Base-by-base conservation (phyloP, 2,113 vertebrate species). In the Tragelaphus imberbis region DNA sequence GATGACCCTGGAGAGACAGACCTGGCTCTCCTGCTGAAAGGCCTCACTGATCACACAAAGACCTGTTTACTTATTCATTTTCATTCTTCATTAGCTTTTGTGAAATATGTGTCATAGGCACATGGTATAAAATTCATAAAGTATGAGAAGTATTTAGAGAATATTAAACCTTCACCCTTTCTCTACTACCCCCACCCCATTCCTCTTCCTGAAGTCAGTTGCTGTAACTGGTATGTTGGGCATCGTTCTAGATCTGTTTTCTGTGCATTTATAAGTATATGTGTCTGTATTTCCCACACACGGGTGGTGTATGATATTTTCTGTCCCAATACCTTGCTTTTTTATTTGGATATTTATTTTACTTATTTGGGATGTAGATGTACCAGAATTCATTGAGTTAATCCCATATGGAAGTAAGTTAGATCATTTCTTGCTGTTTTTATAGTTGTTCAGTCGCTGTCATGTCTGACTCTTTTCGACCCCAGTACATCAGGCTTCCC, bases 321-420 rank as follows among this genome's bases (percentile, higher is more conserved):
- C 44, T 82, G 21, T 51, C 36, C 36, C 30, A 10, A 13, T n/a
- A 71, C 33, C 27, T 77, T 71, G 44, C 12, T 55, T 97, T 95
- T 79, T 80, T 36, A 68, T 55, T 87, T 84, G 56, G 25, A 21
- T 88, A n/a, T 91, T 86, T 89, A 23, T 84, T 81, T 82, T 88
- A 94, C 89, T 79, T 80, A 61, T 87, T 80, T 95, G 13, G 47
- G 71, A 36, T 92, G 23, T 80, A 33, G 19, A 17, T 56, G 6
- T 61, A 44, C 33, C 16, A 3, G 81, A 79, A 91, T 55, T 65
- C 23, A 71, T 19, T 71, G 79, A 27, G 40, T 65, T 40, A 33
- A 40, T 65, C 47, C 61, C 19, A 3, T 95, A 36, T 40, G 49
- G 58, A n/a, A 61, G 51, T 59, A 56, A 51, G 77, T 63, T 59